Percentiles rank a stretch among this genome's conserved stretches.
These are phyloP conservation scores for Coccyzus lansbergi DNA, from an alignment of 2,797 vertebrate genomes.

Conservation along the genomic window DNA sequence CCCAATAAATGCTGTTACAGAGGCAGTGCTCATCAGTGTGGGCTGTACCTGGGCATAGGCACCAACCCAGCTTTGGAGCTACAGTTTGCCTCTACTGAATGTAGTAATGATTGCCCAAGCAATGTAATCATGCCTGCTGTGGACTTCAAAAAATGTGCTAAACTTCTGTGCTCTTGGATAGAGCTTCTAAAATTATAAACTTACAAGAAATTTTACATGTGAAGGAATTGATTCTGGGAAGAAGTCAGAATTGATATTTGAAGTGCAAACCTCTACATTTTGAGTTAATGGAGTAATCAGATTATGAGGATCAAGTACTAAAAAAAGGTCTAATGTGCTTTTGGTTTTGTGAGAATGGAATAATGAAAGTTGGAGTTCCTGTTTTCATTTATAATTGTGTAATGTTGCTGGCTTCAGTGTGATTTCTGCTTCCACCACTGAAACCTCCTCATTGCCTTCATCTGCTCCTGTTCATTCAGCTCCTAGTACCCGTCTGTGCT, in stretches of 20 bases:
- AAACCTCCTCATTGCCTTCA: background rate
- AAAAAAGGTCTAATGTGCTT: background rate
- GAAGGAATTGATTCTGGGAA: background rate
- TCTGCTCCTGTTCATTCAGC: background rate
- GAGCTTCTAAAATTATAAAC: background rate
- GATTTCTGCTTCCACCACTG: background rate
- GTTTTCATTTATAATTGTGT: background rate
- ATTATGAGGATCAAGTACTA: accelerated
- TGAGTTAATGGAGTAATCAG: background rate
- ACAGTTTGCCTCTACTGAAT: background rate
- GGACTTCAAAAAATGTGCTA: background rate
- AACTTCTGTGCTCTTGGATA: background rate
- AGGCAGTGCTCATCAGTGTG: accelerated
- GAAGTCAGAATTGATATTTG: background rate
- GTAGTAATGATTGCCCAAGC: background rate
- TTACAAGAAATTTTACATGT: accelerated
- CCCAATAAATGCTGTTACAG: background rate
- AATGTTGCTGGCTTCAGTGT: background rate
- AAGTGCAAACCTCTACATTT: background rate
- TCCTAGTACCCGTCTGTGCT: background rate
- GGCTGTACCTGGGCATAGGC: accelerated
- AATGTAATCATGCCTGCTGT: background rate
- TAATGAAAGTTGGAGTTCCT: background rate
- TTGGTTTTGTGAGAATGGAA: background rate
- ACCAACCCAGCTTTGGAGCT: background rate